Base-by-base conservation (phyloP, 1,140 invertebrate genomes). In the Neoseiulus cucumeris region DNA sequence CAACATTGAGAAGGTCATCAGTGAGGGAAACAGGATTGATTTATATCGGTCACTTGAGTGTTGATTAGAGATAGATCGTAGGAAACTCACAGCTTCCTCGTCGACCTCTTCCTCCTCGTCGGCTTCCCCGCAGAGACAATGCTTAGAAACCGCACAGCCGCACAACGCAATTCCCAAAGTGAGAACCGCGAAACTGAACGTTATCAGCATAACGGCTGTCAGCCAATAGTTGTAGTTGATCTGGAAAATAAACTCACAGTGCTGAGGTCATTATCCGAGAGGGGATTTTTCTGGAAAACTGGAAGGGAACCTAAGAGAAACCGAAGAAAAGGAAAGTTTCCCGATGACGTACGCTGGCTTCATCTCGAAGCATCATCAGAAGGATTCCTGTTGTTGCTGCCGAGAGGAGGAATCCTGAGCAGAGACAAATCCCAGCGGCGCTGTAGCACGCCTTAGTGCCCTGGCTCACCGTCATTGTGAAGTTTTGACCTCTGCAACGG, bases 381-480 rank as follows among this genome's bases (percentile, higher is more conserved):
- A 59, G 51, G 4, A 59, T 33, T 25, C 51, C 51, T 25, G 51
- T 59, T 33, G 51, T 59, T 25, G 51, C 51, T n/a, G 22, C 51
- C 1, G 51, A 59, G 2, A 59, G 51, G 25, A 59, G 33, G 22
- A 59, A 25, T 59, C 51, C 51, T 29, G 25, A 59, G 51, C 51
- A 59, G 12, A 59, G 51, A 33, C 51, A 59, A 29, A 59, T 59
- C 33, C 25, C 51, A 18, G 51, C 51, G 14, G 51, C 51, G 14
- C 51, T 33, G 51, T 59, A 59, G 22, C 51, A 59, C 33, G 51
- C 51, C 22, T 59, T 59, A 12, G 51, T 59, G 22, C 51, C 51
- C 6, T 25, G 33, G 51, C 51, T 59, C 22, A 59, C 51, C 51
- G 51, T 59, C 51, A 59, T 59, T 25, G 14, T 9, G 2, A 39